phyloP scores from a whole-genome alignment of 2,113 vertebrate species.

The Pogona vitticeps region DNA sequence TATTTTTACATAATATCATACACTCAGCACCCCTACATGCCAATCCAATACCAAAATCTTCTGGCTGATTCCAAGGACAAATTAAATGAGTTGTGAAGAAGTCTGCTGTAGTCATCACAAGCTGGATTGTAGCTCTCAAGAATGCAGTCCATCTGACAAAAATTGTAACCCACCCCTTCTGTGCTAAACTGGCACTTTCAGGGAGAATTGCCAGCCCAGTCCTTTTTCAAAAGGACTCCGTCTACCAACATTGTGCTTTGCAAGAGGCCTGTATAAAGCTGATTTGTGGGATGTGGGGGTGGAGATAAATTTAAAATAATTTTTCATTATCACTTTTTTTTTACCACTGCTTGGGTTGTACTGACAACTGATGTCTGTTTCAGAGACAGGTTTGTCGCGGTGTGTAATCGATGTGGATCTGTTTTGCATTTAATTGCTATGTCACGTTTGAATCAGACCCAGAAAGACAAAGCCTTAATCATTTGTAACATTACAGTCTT shows the following conservation, averaged over 20 bases:
- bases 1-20: background rate
- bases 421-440: constrained; percentile 59
- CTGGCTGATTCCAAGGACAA: background rate
- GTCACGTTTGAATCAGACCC: constrained; percentile 49
- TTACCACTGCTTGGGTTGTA: constrained; percentile 33
- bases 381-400: constrained; percentile 36
- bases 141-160: background rate
- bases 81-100: background rate
- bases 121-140: background rate
- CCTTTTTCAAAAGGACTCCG: background rate
- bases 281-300: background rate
- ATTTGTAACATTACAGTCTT: background rate
- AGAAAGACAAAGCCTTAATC: constrained; percentile 52
- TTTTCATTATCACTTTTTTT: constrained; percentile 33
- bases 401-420: constrained; percentile 41
- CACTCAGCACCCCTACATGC: background rate
- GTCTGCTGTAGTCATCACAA: background rate
- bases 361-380: constrained; percentile 37
- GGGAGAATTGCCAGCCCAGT: background rate
- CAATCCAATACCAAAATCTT: background rate
- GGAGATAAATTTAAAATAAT: background rate
- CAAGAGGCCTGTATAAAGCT: background rate
- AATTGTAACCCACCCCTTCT: background rate
- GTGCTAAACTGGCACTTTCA: background rate
- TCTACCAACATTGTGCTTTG: background rate